A percentile compares a stretch with the other conserved stretches of the same genome.
Evolutionary conservation across 2,113 vertebrate species (phyloP).

Genomic region (Furnarius figulus): DNA sequence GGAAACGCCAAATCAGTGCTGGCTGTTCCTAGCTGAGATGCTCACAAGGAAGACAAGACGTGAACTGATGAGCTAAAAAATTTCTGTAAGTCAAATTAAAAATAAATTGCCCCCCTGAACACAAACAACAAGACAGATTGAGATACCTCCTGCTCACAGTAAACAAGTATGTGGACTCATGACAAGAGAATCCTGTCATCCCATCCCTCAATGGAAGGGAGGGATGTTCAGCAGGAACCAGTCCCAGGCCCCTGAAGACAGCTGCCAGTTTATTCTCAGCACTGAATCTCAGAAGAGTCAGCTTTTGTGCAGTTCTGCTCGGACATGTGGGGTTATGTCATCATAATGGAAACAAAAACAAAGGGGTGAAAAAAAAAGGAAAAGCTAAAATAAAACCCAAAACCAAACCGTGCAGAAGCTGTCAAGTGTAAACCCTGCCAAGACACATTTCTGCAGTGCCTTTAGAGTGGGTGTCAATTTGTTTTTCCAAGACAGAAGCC

Average conservation of each 20-base stretch:
- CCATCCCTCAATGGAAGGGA: neutral
- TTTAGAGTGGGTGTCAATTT: neutral
- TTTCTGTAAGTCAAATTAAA: neutral
- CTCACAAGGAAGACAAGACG: neutral
- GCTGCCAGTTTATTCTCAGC: neutral
- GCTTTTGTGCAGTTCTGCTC: neutral
- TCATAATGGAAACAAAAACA: neutral
- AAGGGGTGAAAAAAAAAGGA: neutral
- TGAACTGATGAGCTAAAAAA: neutral
- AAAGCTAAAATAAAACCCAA: neutral
- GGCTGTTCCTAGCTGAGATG: neutral
- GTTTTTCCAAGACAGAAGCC: constrained; percentile 3
- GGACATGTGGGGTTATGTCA: constrained; percentile 13
- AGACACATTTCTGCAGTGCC: neutral
- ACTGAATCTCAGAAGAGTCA: neutral
- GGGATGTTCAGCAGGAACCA: neutral
- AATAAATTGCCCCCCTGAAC: neutral
- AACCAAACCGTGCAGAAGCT: neutral
- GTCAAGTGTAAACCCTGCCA: neutral
- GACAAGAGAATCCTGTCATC: neutral
- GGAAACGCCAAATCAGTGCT: neutral
- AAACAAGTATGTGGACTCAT: neutral
- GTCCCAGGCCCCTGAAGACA: neutral
- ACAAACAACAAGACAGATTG: neutral
- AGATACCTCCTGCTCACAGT: neutral